Evolutionary conservation across 2,113 vertebrate species (phyloP), one percentile per base, ranked within the genome.

Genomic region (Procavia capensis): DNA sequence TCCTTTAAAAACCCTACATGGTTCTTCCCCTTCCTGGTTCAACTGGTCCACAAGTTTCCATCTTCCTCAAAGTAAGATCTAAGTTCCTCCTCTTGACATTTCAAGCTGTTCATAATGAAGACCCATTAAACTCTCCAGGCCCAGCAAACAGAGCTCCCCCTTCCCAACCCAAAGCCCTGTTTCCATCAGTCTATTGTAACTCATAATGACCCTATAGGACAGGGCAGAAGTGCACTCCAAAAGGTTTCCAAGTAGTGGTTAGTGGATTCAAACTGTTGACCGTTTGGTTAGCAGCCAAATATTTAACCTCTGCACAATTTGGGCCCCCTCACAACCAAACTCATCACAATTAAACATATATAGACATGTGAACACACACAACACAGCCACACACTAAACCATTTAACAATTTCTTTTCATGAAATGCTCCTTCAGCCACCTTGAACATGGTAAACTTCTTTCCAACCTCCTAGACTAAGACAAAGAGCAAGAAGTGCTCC

Each of bases 321-420:
- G 50, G 50, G 50, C 50, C 17, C n/a, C 17, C 43, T 75, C 45
- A 0, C 8, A 36, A 16, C 11, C 72, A 50, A 39, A 34, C 19
- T 31, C 68, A 0, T 25, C 74, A 31, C 31, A 50, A 3, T 14
- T 7, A 39, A 41, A 10, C 24, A 10, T 25, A 24, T 3, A 31
- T 54, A 14, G 24, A 13, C 8, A 2, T 14, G 14, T 2, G 22
- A n/a, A n/a, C n/a, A n/a, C n/a, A 17, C 3, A 31, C 13, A 3
- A 29, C 45, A 41, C 63, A 2, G n/a, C n/a, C 50, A 66, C 63
- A 64, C 5, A 24, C 68, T 22, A 24, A 27, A 36, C 36, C 66
- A 36, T 2, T 34, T 2, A 45, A 25, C 29, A 16, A 3, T 5
- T 9, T 11, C 59, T 59, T 36, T 36, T 41, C 31, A n/a, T 0